phyloP scores from a whole-genome alignment of 92 coral and sea anemone species.

The Desmophyllum pertusum region DNA sequence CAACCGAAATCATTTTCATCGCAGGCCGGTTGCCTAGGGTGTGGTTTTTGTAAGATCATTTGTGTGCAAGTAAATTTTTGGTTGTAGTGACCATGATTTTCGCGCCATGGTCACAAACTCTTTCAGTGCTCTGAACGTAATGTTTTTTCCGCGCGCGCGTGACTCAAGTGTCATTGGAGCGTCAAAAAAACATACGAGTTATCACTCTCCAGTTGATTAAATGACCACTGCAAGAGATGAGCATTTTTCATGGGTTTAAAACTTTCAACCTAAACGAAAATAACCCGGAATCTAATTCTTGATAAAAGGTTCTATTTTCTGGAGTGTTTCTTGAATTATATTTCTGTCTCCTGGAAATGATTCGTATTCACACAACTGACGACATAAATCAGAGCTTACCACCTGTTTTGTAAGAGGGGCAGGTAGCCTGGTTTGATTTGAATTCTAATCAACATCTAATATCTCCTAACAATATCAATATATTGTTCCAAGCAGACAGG shows the following conservation, averaged over 20 bases:
- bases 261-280: background rate
- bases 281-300: background rate
- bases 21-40: background rate
- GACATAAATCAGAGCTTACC: background rate
- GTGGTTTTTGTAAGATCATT: constrained; percentile 34
- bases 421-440: background rate
- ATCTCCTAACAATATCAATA: background rate
- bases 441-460: background rate
- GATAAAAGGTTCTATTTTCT: no score
- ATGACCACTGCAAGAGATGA: background rate
- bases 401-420: constrained; percentile 10
- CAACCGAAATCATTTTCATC: constrained; percentile 9
- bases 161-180: constrained; percentile 7
- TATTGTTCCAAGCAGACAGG: no score
- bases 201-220: background rate
- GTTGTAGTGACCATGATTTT: constrained; percentile 35
- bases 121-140: constrained; percentile 51
- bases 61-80: constrained; percentile 37
- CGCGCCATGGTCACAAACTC: constrained; percentile 41
- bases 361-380: background rate
- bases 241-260: background rate
- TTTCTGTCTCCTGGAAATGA: background rate
- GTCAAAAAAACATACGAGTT: no score
- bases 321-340: background rate
- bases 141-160: constrained; percentile 8